phyloP scores from a whole-genome alignment of 2,113 vertebrate genomes.

The Sinocyclocheilus anophthalmus region DNA sequence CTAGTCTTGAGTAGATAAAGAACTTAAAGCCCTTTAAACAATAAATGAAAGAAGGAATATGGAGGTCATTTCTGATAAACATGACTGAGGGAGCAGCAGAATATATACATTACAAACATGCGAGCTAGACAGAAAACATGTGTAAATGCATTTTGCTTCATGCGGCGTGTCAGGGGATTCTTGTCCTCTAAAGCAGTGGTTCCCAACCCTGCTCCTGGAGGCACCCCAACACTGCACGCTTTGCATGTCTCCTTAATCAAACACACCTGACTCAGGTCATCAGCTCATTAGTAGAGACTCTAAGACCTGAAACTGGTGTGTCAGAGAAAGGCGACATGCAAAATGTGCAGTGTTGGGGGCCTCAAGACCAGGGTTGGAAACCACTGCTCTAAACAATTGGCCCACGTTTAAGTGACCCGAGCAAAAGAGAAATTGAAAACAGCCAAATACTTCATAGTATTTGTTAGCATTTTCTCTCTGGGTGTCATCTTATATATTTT shows the following conservation, averaged over 20 bases:
- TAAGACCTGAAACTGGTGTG: too few relatives aligned
- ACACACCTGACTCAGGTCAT: too few relatives aligned
- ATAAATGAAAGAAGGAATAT: not conserved
- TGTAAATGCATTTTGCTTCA: not conserved
- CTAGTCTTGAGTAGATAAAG: not conserved
- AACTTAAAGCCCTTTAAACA: not conserved
- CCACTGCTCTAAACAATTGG: not conserved
- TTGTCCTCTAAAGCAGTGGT: not conserved
- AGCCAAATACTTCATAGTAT: not conserved
- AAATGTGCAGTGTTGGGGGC: too few relatives aligned
- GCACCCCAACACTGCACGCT: too few relatives aligned
- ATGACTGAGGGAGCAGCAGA: not conserved
- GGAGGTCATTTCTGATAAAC: not conserved
- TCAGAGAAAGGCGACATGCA: too few relatives aligned
- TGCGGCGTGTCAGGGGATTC: not conserved
- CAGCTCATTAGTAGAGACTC: too few relatives aligned
- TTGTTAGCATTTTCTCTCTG: not conserved
- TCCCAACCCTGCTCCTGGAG: too few relatives aligned
- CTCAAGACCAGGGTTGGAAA: too few relatives aligned
- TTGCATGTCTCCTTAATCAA: too few relatives aligned
- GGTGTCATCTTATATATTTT: not conserved
- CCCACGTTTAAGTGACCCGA: not conserved
- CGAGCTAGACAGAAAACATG: slow-evolving; percentile 13
- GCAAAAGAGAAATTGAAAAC: not conserved
- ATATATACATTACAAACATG: slow-evolving; percentile 23